A percentile compares a stretch with the other conserved stretches of the same genome.
phyloP scores from a whole-genome alignment of 2,113 vertebrate species.

The Planiliza haematocheilus region DNA sequence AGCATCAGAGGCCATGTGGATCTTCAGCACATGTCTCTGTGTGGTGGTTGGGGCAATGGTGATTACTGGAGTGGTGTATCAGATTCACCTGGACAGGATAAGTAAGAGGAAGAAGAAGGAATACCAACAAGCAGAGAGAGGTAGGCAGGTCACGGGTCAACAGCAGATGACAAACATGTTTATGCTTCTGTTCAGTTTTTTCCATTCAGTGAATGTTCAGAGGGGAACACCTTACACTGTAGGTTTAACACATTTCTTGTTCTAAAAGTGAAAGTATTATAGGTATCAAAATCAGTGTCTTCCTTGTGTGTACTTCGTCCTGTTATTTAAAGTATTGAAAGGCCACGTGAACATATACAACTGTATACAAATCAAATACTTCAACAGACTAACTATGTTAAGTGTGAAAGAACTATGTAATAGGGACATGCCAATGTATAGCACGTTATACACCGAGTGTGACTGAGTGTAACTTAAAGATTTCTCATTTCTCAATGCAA shows the following conservation, averaged over 20 bases:
- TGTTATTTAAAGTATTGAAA: not conserved
- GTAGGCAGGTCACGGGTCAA: conserved; percentile 17
- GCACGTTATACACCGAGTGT: too few relatives aligned
- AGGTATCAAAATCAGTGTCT: not conserved
- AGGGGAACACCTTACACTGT: not conserved
- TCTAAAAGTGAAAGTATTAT: not conserved
- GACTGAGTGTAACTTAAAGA: too few relatives aligned
- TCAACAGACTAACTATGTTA: too few relatives aligned
- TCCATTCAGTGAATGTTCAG: not conserved
- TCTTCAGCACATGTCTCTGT: conserved; percentile 73
- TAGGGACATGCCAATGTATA: too few relatives aligned
- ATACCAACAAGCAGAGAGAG: conserved; percentile 1
- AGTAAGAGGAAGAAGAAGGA: conserved; percentile 52
- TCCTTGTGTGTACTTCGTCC: not conserved
- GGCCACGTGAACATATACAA: too few relatives aligned
- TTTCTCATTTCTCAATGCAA: too few relatives aligned
- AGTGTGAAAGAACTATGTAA: too few relatives aligned
- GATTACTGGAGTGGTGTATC: conserved; percentile 54
- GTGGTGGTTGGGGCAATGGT: conserved; percentile 74
- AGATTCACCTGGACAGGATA: conserved; percentile 74
- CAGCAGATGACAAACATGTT: too few relatives aligned
- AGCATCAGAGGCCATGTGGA: conserved; percentile 68
- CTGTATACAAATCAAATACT: too few relatives aligned
- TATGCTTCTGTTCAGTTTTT: not conserved
- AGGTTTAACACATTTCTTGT: too few relatives aligned